Conservation (phyloP, 2,888 invertebrate genomes). For the Ophioninae sp. region DNA sequence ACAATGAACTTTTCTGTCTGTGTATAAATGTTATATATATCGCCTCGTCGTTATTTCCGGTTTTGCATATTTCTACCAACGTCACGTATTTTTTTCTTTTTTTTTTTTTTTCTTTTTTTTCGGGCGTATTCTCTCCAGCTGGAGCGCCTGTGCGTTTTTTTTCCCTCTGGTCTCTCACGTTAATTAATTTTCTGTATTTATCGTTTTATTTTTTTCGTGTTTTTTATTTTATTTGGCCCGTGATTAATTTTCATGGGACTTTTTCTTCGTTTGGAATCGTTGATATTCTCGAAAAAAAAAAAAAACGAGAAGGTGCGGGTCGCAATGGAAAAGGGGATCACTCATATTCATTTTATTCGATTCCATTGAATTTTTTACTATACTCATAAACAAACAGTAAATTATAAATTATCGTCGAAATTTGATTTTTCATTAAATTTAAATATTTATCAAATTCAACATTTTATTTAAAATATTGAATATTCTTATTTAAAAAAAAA, state of each 20-base stretch:
- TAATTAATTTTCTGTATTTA: not conserved
- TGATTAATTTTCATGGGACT: constrained; percentile 14
- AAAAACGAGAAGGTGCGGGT: constrained; percentile 30
- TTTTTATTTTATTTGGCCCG: constrained; percentile 12
- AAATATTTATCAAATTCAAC: no score
- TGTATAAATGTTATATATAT: constrained; percentile 25
- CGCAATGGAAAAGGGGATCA: not conserved
- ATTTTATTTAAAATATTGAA: no score
- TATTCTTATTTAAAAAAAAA: no score
- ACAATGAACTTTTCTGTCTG: not conserved
- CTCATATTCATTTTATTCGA: not conserved
- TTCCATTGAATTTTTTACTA: constrained; percentile 2
- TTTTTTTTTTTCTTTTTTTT: no score
- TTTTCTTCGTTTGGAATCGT: constrained; percentile 8
- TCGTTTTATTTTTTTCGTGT: constrained; percentile 6
- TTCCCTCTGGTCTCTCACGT: not conserved
- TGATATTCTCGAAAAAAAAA: constrained; percentile 63
- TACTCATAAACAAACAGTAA: no score
- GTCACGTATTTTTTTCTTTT: constrained; percentile 32
- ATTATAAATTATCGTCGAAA: no score
- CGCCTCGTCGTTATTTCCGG: constrained; percentile 65
- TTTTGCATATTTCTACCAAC: constrained; percentile 64
- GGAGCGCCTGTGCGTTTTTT: not conserved
- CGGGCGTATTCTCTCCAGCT: not conserved
- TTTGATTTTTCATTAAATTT: no score